Conservation (phyloP, 1,140 invertebrate genomes). For the Acyrthosiphon pisum region DNA sequence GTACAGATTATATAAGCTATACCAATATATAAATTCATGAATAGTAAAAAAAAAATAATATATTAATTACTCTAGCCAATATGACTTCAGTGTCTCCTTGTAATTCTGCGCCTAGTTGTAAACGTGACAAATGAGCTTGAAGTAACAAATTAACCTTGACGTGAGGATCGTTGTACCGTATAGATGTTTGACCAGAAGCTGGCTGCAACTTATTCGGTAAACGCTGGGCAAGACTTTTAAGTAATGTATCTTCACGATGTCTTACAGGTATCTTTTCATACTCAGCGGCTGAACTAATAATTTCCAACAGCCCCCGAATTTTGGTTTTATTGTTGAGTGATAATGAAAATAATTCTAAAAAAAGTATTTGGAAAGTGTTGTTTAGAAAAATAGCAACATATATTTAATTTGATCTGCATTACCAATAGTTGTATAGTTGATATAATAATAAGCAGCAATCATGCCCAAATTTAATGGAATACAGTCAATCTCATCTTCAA, state of each 20-base stretch:
- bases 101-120: slow-evolving; percentile 93
- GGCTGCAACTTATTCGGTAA: slow-evolving; percentile 79
- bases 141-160: slow-evolving; percentile 95
- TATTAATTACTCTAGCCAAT: slow-evolving; percentile 72
- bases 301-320: slow-evolving; percentile 94
- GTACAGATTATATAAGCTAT: background rate
- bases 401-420: slow-evolving; percentile 60
- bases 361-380: slow-evolving; percentile 56
- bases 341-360: slow-evolving; percentile 91
- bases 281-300: slow-evolving; percentile 96
- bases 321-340: slow-evolving; percentile 98
- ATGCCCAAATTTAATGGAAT: slow-evolving; percentile 97
- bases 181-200: slow-evolving; percentile 67
- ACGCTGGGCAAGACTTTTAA: slow-evolving; percentile 79
- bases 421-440: slow-evolving; percentile 99
- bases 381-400: background rate
- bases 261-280: slow-evolving; percentile 94
- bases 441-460: slow-evolving; percentile 99
- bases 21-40: background rate
- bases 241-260: slow-evolving; percentile 91
- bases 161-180: slow-evolving; percentile 94
- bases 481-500: slow-evolving; percentile 98
- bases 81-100: slow-evolving; percentile 96
- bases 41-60: background rate
- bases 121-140: slow-evolving; percentile 93